Conservation (phyloP, 2,888 invertebrate genomes). For the Rhagonycha lutea region DNA sequence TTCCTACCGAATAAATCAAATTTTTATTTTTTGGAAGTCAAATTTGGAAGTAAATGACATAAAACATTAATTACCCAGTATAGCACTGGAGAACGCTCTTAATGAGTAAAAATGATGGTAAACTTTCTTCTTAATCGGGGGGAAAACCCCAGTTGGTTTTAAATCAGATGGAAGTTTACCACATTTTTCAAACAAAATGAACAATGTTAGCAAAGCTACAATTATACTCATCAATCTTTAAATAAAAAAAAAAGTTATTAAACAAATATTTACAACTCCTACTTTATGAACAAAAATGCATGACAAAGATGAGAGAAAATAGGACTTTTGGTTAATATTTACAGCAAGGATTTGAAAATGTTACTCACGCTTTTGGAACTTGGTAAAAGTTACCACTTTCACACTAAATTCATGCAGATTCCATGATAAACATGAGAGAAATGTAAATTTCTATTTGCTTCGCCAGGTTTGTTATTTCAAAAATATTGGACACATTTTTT, state of each 20-base stretch:
- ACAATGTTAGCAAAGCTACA: not conserved
- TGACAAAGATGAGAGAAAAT: not conserved
- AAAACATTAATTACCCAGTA: not conserved
- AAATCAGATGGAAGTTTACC: not conserved
- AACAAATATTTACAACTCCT: not conserved
- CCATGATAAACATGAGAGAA: not conserved
- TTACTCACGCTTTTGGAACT: constrained; percentile 26
- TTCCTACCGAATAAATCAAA: too few species aligned
- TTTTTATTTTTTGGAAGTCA: too few species aligned
- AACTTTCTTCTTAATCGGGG: not conserved
- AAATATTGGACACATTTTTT: not conserved
- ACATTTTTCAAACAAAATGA: not conserved
- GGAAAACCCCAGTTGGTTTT: not conserved
- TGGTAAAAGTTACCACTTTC: constrained; percentile 6
- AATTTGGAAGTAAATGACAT: not conserved
- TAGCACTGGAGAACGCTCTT: not conserved
- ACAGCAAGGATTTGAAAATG: constrained; percentile 23
- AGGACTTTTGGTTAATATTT: constrained; percentile 12
- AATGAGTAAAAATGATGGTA: not conserved
- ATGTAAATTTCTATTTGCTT: not conserved
- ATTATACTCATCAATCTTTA: not conserved
- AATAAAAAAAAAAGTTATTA: not conserved
- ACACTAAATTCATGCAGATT: constrained; percentile 9
- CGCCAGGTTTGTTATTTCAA: not conserved
- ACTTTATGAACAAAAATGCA: not conserved